Evolutionary conservation across 1,140 invertebrate genomes (phyloP).

Genomic region (Nebria ingens): DNA sequence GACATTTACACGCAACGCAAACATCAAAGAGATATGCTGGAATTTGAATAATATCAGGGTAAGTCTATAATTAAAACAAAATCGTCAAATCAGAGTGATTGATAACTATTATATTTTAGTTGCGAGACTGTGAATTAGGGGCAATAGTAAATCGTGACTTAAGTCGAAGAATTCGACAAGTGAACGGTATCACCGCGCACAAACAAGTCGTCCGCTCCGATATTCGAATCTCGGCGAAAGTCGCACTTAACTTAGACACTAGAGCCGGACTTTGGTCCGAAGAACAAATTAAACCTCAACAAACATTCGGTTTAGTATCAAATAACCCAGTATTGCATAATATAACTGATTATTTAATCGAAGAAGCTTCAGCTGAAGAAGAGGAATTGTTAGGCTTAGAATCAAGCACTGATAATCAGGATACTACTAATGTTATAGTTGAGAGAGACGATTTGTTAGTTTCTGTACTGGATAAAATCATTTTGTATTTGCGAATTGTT

Average conservation of each 20-base stretch:
- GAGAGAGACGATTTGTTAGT: constrained; percentile 71
- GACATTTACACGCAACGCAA: constrained; percentile 91
- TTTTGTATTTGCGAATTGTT: constrained; percentile 91
- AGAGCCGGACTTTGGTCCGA: constrained; percentile 71
- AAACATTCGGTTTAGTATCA: constrained; percentile 68
- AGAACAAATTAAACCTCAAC: constrained; percentile 25
- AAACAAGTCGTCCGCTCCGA: constrained; percentile 85
- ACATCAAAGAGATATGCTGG: constrained; percentile 99
- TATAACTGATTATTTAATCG: constrained; percentile 96
- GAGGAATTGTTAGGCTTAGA: constrained; percentile 83
- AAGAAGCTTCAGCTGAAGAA: constrained; percentile 96
- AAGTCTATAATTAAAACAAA: too few relatives aligned
- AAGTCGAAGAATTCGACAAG: constrained; percentile 80
- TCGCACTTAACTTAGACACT: constrained; percentile 89
- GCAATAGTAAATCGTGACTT: constrained; percentile 87
- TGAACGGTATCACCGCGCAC: constrained; percentile 87
- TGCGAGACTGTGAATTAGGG: constrained; percentile 86
- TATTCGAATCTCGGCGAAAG: constrained; percentile 86
- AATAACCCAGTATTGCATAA: constrained; percentile 94
- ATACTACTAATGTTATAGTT: constrained; percentile 45
- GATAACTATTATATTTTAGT: constrained; percentile 40
- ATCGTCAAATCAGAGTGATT: too few relatives aligned
- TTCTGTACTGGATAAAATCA: constrained; percentile 61
- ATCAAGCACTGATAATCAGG: constrained; percentile 43
- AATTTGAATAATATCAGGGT: constrained; percentile 92